Percentiles rank a stretch among this genome's conserved stretches.
These are phyloP conservation scores for Herminia tarsipennalis DNA, from an alignment of 2,888 invertebrate genomes.

Conservation along the genomic window DNA sequence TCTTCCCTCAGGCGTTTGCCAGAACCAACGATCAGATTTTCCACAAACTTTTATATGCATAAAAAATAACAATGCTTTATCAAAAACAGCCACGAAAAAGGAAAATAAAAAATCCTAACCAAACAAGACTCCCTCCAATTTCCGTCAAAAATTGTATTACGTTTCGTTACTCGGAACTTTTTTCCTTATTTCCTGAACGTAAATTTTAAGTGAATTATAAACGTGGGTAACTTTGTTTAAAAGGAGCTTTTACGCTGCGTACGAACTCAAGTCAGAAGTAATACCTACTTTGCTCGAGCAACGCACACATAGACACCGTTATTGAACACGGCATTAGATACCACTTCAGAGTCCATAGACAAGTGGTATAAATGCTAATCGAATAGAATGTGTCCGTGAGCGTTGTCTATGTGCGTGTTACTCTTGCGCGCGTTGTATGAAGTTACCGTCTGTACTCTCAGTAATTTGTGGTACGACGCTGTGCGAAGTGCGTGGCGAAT, in stretches of 20 bases:
- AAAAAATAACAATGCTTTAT: slow-evolving; percentile 5
- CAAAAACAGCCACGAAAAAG: background rate
- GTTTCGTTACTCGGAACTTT: slow-evolving; percentile 16
- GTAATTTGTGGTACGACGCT: no score
- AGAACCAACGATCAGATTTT: background rate
- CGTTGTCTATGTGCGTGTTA: no score
- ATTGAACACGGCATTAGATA: no score
- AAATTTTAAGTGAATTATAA: slow-evolving; percentile 32
- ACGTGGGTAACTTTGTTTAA: slow-evolving; percentile 20
- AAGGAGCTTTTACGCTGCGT: slow-evolving; percentile 12
- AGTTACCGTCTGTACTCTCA: no score
- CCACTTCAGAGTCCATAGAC: no score
- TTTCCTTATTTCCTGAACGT: slow-evolving; percentile 21
- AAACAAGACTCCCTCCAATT: slow-evolving; percentile 20
- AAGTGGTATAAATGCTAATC: no score
- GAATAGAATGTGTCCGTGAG: no score
- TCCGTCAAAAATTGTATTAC: slow-evolving; percentile 17
- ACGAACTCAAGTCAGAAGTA: background rate
- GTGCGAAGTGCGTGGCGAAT: slow-evolving; percentile 50
- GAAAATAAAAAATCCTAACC: slow-evolving; percentile 11
- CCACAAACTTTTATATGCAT: background rate
- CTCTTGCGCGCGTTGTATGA: no score
- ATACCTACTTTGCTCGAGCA: no score
- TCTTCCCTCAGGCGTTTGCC: slow-evolving; percentile 1
- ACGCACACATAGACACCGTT: no score